These are phyloP conservation scores for Lutraria lutraria DNA, from an alignment of 2,888 invertebrate genomes.

Conservation along the genomic window DNA sequence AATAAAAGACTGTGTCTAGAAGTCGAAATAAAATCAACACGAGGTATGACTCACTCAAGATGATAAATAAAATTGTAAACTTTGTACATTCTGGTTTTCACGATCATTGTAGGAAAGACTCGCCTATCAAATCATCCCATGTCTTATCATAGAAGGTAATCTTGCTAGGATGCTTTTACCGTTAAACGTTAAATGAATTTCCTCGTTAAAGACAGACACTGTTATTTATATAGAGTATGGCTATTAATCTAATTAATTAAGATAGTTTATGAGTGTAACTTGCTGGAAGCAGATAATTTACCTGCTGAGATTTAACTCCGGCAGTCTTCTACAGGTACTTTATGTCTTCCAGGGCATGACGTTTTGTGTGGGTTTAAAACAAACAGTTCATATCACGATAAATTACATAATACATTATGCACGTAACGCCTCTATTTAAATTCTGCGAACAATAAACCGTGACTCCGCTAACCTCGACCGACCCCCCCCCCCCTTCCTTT, in stretches of 20 bases:
- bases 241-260: constrained; percentile 22
- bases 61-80: not conserved
- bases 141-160: not conserved
- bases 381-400: not conserved
- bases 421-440: not conserved
- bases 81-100: not conserved
- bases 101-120: not conserved
- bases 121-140: not conserved
- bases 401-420: not conserved
- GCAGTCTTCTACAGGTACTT: not conserved
- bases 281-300: constrained; percentile 3
- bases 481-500: too few relatives aligned
- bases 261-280: not conserved
- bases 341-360: not conserved
- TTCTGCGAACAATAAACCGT: too few relatives aligned
- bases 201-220: not conserved
- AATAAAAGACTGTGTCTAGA: too few relatives aligned
- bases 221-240: not conserved
- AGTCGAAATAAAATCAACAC: not conserved
- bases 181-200: not conserved
- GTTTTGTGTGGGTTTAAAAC: not conserved
- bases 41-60: not conserved
- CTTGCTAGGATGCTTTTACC: not conserved
- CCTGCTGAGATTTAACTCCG: not conserved
- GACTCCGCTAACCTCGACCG: too few relatives aligned